These are phyloP conservation scores for Myrmophylax atrothorax DNA, from an alignment of 2,113 vertebrate species.

Conservation along the genomic window DNA sequence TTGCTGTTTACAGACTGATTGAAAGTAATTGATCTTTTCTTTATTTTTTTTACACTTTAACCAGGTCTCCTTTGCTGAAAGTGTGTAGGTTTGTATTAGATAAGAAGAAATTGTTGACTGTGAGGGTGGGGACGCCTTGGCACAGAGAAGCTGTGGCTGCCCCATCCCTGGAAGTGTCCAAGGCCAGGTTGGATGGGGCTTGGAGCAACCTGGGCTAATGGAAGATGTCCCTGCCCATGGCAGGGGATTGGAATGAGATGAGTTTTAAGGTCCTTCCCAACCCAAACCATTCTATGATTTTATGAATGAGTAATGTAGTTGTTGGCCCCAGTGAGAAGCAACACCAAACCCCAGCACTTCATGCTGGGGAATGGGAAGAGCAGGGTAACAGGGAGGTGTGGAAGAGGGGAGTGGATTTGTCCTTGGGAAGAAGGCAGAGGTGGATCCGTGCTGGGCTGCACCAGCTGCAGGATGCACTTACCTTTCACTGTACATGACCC, in stretches of 20 bases:
- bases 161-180: not conserved
- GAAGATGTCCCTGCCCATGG: not conserved
- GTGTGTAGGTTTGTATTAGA: not conserved
- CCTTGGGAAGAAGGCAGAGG: not conserved
- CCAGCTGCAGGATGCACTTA: not conserved
- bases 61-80: not conserved
- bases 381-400: not conserved
- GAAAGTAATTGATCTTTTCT: not conserved
- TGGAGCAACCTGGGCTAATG: not conserved
- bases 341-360: not conserved
- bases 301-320: not conserved
- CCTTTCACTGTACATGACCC: not conserved
- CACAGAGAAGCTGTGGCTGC: not conserved
- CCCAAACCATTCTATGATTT: too few species aligned
- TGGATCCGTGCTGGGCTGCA: not conserved
- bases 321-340: not conserved
- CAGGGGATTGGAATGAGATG: not conserved
- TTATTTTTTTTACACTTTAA: not conserved
- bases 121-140: not conserved
- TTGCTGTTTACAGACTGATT: not conserved
- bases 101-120: not conserved
- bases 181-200: not conserved
- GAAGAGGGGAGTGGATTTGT: not conserved
- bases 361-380: accelerated
- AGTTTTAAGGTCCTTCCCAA: not conserved